Percentiles rank a stretch among this genome's conserved stretches.
Evolutionary conservation across 2,888 invertebrate genomes (phyloP).

Genomic region (Fabriciana adippe): DNA sequence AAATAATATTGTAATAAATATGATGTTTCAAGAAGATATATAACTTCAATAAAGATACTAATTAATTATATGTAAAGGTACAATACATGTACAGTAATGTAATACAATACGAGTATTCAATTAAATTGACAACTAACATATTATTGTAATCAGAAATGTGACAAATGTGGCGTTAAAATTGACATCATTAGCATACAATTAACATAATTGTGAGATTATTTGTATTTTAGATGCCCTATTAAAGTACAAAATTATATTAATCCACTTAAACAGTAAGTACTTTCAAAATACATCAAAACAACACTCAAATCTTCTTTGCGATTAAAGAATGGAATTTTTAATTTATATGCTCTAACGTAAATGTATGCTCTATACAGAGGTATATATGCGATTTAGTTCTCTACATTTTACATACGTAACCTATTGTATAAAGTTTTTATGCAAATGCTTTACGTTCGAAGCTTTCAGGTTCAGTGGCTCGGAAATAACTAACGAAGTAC

Average conservation of each 20-base stretch:
- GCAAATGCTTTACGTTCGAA: neutral
- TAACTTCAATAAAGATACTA: neutral
- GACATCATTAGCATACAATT: constrained; percentile 5
- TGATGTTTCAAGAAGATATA: neutral
- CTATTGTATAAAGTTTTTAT: neutral
- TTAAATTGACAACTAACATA: constrained; percentile 7
- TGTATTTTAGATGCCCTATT: neutral
- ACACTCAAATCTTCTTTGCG: too few species aligned
- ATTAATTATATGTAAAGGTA: constrained; percentile 10
- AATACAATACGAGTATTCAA: neutral
- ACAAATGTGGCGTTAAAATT: constrained; percentile 8
- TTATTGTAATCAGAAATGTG: constrained; percentile 5
- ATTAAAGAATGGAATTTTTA: too few species aligned
- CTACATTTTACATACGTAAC: neutral
- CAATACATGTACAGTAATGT: neutral
- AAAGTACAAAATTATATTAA: neutral
- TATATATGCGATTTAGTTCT: too few species aligned
- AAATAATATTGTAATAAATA: too few species aligned
- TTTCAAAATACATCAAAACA: too few species aligned
- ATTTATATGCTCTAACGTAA: too few species aligned
- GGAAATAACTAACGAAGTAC: neutral
- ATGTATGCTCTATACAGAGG: too few species aligned
- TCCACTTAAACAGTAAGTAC: neutral
- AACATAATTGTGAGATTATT: constrained; percentile 7
- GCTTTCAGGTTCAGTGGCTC: constrained; percentile 5